Base-by-base conservation (phyloP, 2,888 invertebrate genomes). In the Parascotia fuliginaria region DNA sequence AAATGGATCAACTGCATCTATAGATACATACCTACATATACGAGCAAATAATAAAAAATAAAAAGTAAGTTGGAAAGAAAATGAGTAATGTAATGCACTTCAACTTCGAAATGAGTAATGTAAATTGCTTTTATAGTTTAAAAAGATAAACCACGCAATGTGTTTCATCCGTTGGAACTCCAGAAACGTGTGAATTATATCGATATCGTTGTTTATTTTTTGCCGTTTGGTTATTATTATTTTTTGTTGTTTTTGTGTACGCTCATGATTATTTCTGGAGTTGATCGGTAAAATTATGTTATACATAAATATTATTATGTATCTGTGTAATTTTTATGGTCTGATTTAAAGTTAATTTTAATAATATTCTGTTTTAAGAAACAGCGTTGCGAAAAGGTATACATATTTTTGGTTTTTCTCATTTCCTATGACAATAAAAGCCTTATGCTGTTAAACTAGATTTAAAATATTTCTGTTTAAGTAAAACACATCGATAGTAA, bases 121-220 rank as follows among this genome's bases (percentile, higher is more conserved):
- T 49, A 65, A 65, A 65, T 68, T 57, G 54, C 54, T 65, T 45
- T 57, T 54, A 68, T 68, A 68, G 68, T 65, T 57, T 52, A 48
- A 46, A 40, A 49, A 55, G 65, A 60, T 68, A 55, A 55, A 55
- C 41, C 34, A 14, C 52, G 60, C 60, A 55, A 63, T 65, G 65
- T 53, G 52, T 51, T 62, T 59, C 55, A 56, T 65, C 54, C 63
- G 55, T 58, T 49, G 47, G 63, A 63, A 57, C 60, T 63, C 40
- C 40, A 66, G 60, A 60, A 63, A 54, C 77, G 76, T 79, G 79
- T 74, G 79, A 81, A 78, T 72, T 72, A 71, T 73, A 75, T 75
- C 67, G 65, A 69, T 67, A 65, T 61, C 46, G 63, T 66, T 67
- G 60, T 66, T 63, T 68, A 64, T 70, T 70, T 72, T 61, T 59